Evolutionary conservation across 2,797 vertebrate genomes (phyloP).

Genomic region (Danio aesculapii): DNA sequence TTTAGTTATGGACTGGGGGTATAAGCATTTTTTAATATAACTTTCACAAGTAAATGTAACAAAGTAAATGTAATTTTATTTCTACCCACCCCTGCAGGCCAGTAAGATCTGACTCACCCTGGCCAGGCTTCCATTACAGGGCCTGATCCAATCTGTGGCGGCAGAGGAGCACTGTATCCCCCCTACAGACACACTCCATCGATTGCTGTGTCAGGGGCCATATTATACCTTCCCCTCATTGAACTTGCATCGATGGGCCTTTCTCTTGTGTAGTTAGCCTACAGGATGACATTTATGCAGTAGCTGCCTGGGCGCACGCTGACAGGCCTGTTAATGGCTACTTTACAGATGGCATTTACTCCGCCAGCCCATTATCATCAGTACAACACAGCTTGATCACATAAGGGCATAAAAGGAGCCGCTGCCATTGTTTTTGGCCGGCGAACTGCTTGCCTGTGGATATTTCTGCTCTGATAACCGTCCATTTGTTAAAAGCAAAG

Average conservation of each 20-base stretch:
- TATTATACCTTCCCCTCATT: conserved; percentile 71
- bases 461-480: conserved; percentile 50
- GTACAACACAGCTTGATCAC: conserved; percentile 72
- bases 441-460: conserved; percentile 51
- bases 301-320: conserved; percentile 60
- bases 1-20: no score
- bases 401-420: conserved; percentile 62
- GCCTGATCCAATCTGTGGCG: conserved; percentile 61
- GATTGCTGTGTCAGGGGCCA: conserved; percentile 77
- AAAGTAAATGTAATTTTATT: no score
- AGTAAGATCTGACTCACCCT: conserved; percentile 64
- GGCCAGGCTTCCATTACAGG: conserved; percentile 64
- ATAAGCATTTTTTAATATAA: no score
- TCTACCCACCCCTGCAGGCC: conserved; percentile 26
- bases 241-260: conserved; percentile 64
- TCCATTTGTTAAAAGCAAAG: conserved; percentile 55
- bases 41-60: no score
- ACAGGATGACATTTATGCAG: conserved; percentile 75
- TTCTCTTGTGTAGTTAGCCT: conserved; percentile 59
- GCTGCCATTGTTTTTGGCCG: conserved; percentile 58
- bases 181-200: conserved; percentile 73
- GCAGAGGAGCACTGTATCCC: conserved; percentile 68
- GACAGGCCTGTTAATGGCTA: conserved; percentile 74
- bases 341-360: conserved; percentile 77
- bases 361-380: conserved; percentile 71